Evolutionary conservation across 2,797 vertebrate genomes (phyloP), one percentile per base, ranked within the genome.

Genomic region (Xenopus petersii): DNA sequence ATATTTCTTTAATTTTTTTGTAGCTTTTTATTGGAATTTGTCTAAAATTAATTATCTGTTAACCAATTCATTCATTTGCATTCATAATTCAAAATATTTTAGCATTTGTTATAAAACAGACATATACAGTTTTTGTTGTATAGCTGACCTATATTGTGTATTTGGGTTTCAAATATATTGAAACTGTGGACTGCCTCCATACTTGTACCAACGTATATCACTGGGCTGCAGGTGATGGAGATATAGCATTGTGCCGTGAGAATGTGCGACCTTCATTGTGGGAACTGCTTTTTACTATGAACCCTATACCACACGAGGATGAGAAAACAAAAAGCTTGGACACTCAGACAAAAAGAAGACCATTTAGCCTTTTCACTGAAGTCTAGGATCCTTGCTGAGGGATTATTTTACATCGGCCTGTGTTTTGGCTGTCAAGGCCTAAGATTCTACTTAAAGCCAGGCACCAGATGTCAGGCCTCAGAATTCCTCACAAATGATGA

Each of bases 401-500:
- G 88, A 87, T 91, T 91, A 90, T 91, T 89, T 92, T 86, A 87
- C 73, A 13, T 73, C 67, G 83, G 84, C 83, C 84, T 90, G 79
- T 90, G 83, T 84, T 88, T 88, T 85, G 85, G 84, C 83, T 89
- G 87, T 87, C 86, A 86, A 79, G 81, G 85, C 84, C 88, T 83
- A 81, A 80, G 88, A 67, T 83, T 86, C 84, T 81, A 84, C 88
- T 90, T 83, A 89, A 83, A 90, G 88, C 88, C 83, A 88, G 83
- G 87, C 89, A 92, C 87, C 90, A 93, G 88, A 93, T 93, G 91
- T 92, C 89, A 88, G 82, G 85, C 86, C 86, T 91, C 89, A 87
- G 87, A 91, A 89, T 81, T 87, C 80, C 79, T 86, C 86, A 88
- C 87, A 88, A 88, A 90, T 87, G 75, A 83, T 88, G 89, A 92